Base-by-base conservation (phyloP, 2,113 vertebrate species). In the Microcebus ravelobensis region DNA sequence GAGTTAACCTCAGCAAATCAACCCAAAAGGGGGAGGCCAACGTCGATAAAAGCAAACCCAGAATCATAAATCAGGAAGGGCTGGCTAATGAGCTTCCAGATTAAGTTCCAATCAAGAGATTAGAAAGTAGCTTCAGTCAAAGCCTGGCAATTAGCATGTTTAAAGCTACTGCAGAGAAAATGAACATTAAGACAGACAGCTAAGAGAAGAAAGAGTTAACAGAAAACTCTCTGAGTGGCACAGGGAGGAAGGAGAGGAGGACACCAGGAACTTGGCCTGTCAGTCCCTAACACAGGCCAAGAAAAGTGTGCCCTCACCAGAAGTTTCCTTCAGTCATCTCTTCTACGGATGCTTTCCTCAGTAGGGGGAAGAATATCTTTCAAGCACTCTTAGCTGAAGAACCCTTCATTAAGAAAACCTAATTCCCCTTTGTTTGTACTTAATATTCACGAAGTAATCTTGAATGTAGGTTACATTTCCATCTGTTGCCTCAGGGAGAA, bases 361-460 rank as follows among this genome's bases (percentile, higher is more conserved):
- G 63, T 50, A 45, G 52, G 68, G 89, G 57, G 52, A 55, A 80
- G 76, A 92, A n/a, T 70, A 31, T 88, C 42, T 96, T 85, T 97
- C 96, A 97, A 97, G 96, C n/a, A 84, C 95, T 93, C 97, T 97
- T 73, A 97, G 83, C 96, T 97, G 94, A 98, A 97, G 97, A 97
- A 97, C 96, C 2, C 97, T 97, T 97, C 96, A 97, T 97, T 97
- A 97, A 94, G 97, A 91, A 96, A 95, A 90, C 42, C 89, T 94
- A 95, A 95, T 93, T 97, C 92, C 79, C 89, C 93, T 97, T 95
- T 94, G 90, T 95, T 95, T 97, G 92, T 90, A 90, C 90, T 98
- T 98, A 97, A 97, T 95, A 97, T 97, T 97, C 97, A 96, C 92
- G 31, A 77, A 97, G 94, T 87, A 97, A 93, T 93, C 92, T 93